Base-by-base conservation (phyloP, 1,140 invertebrate genomes). In the Trichonephila inaurata region DNA sequence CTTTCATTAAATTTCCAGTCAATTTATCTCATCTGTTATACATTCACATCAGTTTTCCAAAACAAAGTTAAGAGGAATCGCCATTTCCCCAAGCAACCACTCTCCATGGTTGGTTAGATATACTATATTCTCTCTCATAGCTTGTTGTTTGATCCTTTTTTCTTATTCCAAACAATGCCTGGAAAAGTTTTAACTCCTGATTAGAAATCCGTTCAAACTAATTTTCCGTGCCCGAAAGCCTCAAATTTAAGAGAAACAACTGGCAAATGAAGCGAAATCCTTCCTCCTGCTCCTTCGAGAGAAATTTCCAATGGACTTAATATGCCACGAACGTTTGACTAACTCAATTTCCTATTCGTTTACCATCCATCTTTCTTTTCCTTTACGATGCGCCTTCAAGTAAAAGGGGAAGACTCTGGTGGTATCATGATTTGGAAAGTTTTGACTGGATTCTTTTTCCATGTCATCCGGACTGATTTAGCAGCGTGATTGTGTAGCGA, bases 291-390 rank as follows among this genome's bases (percentile, higher is more conserved):
- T 28, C 14, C 44, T 40, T 24, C 61, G 33, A 89, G 87, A 40
- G 62, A 61, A 28, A 19, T 61, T 82, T 82, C 19, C 89, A 91
- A 91, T 82, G 89, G 72, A 91, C 77, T 91, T 91, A 81, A 91
- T 91, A 91, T 91, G 89, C 89, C 77, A 62, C 12, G 58, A 44
- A 60, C 66, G 89, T 60, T 81, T 82, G 58, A 18, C 44, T 91
- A 91, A 91, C 89, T 91, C 72, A 82, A 91, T 91, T 91, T 91
- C 24, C 60, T 61, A 91, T 91, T 91, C 69, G 89, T 81, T 91
- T 81, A 91, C 69, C 72, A 40, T 19, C 16, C 40, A 51, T 81
- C n/a, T 21, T 66, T 58, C 62, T 19, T 60, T 61, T 85, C 44
- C n/a, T 3, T 28, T 58, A 28, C 16, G 5, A n/a, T 51, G 40